Evolutionary conservation across 1,140 invertebrate species (phyloP).

Genomic region (Lepeophtheirus salmonis): DNA sequence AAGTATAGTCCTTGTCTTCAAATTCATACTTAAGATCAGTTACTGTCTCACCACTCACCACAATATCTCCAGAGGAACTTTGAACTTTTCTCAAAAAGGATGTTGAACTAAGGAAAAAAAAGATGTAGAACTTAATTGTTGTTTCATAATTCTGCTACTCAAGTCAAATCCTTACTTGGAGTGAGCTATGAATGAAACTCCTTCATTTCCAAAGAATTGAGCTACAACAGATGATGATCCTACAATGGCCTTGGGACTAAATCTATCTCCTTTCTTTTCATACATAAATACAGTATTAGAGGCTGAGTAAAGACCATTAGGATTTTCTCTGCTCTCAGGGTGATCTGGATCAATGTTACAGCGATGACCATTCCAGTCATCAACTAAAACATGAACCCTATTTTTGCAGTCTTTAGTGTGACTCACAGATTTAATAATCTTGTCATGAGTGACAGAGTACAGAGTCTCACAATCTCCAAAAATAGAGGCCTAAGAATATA

Average conservation of each 20-base stretch:
- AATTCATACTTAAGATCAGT: slow-evolving; percentile 5
- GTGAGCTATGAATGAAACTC: background rate
- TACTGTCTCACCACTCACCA: background rate
- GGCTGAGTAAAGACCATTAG: background rate
- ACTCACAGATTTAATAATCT: background rate
- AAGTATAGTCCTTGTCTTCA: slow-evolving; percentile 2
- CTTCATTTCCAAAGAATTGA: slow-evolving; percentile 10
- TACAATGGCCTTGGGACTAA: background rate
- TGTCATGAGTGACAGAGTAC: slow-evolving; percentile 7
- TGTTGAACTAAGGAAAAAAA: background rate
- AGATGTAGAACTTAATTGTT: background rate
- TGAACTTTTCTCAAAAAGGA: background rate
- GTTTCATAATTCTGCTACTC: background rate
- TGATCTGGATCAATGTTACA: slow-evolving; percentile 1
- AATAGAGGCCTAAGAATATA: background rate
- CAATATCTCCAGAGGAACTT: background rate
- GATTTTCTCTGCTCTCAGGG: background rate
- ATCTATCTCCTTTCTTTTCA: background rate
- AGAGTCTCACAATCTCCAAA: slow-evolving; percentile 8
- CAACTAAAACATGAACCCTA: background rate
- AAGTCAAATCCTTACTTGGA: no score
- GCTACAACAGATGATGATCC: background rate
- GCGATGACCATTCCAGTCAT: slow-evolving; percentile 6
- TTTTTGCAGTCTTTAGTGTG: slow-evolving; percentile 7
- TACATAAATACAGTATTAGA: background rate